Percentiles rank a stretch among this genome's conserved stretches.
These are phyloP conservation scores for Trissolcus brochymenae DNA, from an alignment of 2,888 invertebrate genomes.

Conservation along the genomic window DNA sequence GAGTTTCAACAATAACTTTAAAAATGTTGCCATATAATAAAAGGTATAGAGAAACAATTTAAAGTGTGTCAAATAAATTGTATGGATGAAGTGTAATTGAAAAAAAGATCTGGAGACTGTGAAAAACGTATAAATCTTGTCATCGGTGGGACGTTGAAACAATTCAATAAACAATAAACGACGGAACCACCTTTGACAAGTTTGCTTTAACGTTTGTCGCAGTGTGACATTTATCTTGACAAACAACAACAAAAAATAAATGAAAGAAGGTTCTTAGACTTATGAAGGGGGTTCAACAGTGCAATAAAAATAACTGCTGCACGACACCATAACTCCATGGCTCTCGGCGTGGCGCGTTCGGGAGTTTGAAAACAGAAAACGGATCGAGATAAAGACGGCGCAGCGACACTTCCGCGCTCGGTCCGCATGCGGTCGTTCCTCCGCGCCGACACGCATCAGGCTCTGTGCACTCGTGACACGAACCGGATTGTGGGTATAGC, in stretches of 20 bases:
- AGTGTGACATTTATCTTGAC: slow-evolving; percentile 16
- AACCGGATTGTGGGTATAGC: slow-evolving; percentile 56
- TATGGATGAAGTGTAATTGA: too few species aligned
- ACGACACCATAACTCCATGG: slow-evolving; percentile 19
- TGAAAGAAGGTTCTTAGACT: slow-evolving; percentile 10
- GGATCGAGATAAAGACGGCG: slow-evolving; percentile 29
- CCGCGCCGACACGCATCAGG: slow-evolving; percentile 35
- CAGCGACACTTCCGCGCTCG: slow-evolving; percentile 45
- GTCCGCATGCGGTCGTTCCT: slow-evolving; percentile 40
- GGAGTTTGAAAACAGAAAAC: slow-evolving; percentile 32
- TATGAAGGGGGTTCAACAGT: slow-evolving; percentile 13
- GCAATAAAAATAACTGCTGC: slow-evolving; percentile 30
- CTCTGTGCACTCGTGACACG: slow-evolving; percentile 48
- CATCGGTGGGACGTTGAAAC: background rate
- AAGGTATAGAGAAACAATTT: too few species aligned
- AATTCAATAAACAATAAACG: slow-evolving; percentile 9
- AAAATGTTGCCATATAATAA: too few species aligned
- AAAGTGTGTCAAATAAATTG: too few species aligned
- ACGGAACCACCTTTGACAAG: slow-evolving; percentile 7
- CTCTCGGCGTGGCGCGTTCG: slow-evolving; percentile 17
- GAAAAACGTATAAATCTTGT: too few species aligned
- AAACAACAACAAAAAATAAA: background rate
- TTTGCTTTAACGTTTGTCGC: slow-evolving; percentile 9
- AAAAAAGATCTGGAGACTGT: too few species aligned
- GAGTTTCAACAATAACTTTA: too few species aligned